Base-by-base conservation (phyloP, 92 coral and sea anemone genomes). In the Phenganax stokvisi region DNA sequence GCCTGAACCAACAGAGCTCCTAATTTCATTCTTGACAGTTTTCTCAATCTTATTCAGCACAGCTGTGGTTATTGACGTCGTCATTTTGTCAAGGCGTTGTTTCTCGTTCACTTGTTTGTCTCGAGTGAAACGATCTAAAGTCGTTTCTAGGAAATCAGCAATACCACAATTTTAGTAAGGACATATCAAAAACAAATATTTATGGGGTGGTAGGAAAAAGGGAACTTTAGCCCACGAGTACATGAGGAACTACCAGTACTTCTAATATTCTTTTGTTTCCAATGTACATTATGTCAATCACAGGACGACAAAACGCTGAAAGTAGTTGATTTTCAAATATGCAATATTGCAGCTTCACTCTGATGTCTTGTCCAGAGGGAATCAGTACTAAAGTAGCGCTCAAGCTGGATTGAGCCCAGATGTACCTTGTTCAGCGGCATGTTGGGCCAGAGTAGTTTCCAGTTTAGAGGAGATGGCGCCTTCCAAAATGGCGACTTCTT, bases 1-100 rank as follows among this genome's bases (percentile, higher is more conserved):
- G 81, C 89, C 85, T 74, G 98, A 93, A 31, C 86, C 80, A 8
- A 92, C 92, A n/a, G 88, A 87, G 74, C 81, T 87, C 84, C 90
- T 92, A 55, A 94, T 84, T 83, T 94, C 98, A 54, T 90, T 89
- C 62, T 94, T 94, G 25, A 90, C 79, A 7, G 92, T 86, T 74
- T 94, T 92, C 53, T 94, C 98, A 0, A 94, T 82, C 86, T 94
- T 94, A 47, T 93, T 97, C 53, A 97, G 85, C 83, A 94, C 74
- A 53, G 98, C 85, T 51, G 89, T 92, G 55, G 96, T 92, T 51
- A 94, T 87, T 51, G 94, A 89, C 68, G 89, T 94, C 58, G 90
- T 89, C 11, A 94, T 79, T 16, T 94, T 97, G 64, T 94, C 98
- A 17, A 92, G 96, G 58, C 87, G 87, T 75, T 94, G 92, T 85